Conservation (phyloP, 64 coral and sea anemone species). For the Pocillopora verrucosa region DNA sequence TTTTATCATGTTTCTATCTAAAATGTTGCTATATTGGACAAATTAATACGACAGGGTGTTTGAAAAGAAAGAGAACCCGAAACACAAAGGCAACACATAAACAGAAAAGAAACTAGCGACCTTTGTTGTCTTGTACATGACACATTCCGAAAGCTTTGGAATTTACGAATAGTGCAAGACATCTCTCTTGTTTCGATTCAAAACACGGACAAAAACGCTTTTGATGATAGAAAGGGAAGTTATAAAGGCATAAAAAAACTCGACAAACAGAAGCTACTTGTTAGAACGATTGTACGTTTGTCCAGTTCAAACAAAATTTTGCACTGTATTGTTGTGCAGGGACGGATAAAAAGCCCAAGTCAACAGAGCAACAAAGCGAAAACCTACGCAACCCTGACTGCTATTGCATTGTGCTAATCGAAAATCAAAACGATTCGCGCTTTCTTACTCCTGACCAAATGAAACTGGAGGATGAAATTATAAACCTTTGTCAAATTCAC, state of each 20-base stretch:
- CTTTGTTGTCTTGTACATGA: background rate
- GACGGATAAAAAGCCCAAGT: background rate
- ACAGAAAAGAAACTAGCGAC: background rate
- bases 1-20: background rate
- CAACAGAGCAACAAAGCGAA: background rate
- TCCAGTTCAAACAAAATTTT: slow-evolving; percentile 10
- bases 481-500: background rate
- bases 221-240: background rate
- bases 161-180: background rate
- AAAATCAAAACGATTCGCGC: background rate
- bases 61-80: no score
- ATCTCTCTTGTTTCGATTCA: background rate
- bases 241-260: background rate
- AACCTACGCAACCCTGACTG: background rate
- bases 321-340: background rate
- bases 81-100: background rate
- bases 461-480: background rate
- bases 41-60: background rate
- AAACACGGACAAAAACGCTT: background rate
- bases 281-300: background rate
- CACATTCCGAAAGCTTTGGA: slow-evolving; percentile 5
- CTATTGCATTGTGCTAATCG: background rate
- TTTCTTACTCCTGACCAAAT: background rate
- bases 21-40: background rate
- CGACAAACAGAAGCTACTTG: slow-evolving; percentile 13